Conservation (phyloP, 92 coral and sea anemone genomes). For the Umimayanthus chanpuru region DNA sequence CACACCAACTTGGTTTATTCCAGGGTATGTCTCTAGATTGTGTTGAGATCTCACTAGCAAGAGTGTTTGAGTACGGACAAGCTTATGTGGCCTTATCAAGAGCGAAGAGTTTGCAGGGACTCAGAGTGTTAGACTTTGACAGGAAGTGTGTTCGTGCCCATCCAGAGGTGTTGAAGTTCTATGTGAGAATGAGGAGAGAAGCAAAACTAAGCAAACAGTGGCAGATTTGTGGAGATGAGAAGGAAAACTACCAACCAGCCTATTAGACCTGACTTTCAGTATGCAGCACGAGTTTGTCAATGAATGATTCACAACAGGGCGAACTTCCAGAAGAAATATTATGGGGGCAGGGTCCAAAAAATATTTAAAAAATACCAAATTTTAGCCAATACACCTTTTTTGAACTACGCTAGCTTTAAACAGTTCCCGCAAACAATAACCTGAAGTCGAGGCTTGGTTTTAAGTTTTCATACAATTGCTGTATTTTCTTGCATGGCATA, state of each 20-base stretch:
- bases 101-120: conserved; percentile 90
- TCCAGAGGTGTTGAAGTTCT: conserved; percentile 86
- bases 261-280: neutral
- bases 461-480: no score
- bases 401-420: no score
- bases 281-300: neutral
- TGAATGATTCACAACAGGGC: neutral
- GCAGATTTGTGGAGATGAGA: conserved; percentile 34
- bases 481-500: no score
- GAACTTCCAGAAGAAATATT: no score
- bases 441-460: no score
- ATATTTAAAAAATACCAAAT: no score
- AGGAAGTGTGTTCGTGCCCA: conserved; percentile 93
- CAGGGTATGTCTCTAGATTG: conserved; percentile 99
- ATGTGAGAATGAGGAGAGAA: conserved; percentile 73
- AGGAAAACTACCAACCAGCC: conserved; percentile 8
- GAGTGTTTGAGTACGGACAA: conserved; percentile 97
- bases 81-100: conserved; percentile 96
- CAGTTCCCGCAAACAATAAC: no score
- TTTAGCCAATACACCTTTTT: no score
- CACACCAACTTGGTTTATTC: neutral
- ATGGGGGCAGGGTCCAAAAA: no score
- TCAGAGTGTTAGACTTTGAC: conserved; percentile 90
- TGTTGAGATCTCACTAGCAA: conserved; percentile 91
- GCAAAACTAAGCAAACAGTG: conserved; percentile 65